Conservation (phyloP, 92 coral and sea anemone genomes). For the Blastomussa wellsi region DNA sequence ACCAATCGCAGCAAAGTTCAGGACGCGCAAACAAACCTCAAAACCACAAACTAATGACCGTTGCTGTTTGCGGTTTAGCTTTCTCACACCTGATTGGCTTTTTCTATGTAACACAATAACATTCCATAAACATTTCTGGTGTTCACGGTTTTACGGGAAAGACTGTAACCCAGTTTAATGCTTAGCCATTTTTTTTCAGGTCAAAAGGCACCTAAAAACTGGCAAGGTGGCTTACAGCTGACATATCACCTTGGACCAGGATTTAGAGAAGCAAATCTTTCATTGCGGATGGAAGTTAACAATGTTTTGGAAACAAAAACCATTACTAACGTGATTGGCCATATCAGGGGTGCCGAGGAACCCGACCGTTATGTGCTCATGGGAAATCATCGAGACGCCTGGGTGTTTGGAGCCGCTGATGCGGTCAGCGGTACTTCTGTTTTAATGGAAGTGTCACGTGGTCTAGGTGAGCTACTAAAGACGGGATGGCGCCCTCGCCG, state of each 20-base stretch:
- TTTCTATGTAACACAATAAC: no score
- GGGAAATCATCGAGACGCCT: constrained; percentile 98
- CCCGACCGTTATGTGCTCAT: constrained; percentile 97
- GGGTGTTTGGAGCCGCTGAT: constrained; percentile 97
- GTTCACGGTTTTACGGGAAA: no score
- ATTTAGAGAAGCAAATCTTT: constrained; percentile 55
- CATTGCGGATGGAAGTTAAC: constrained; percentile 62
- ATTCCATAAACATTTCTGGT: no score
- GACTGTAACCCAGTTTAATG: background rate
- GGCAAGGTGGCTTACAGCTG: constrained; percentile 74
- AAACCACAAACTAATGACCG: no score
- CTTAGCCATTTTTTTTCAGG: constrained; percentile 47
- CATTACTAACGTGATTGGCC: constrained; percentile 85
- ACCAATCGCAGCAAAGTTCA: no score
- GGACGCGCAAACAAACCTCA: no score
- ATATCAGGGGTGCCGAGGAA: constrained; percentile 80
- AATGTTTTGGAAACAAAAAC: constrained; percentile 51
- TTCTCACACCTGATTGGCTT: no score
- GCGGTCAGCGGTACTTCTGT: constrained; percentile 90
- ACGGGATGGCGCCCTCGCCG: constrained; percentile 96
- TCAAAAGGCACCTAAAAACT: constrained; percentile 62
- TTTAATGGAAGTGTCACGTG: constrained; percentile 95
- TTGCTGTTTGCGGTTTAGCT: no score
- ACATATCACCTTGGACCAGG: constrained; percentile 86
- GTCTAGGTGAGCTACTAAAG: constrained; percentile 77